Conservation (phyloP, 2,888 invertebrate species). For the Dioctria rufipes region DNA sequence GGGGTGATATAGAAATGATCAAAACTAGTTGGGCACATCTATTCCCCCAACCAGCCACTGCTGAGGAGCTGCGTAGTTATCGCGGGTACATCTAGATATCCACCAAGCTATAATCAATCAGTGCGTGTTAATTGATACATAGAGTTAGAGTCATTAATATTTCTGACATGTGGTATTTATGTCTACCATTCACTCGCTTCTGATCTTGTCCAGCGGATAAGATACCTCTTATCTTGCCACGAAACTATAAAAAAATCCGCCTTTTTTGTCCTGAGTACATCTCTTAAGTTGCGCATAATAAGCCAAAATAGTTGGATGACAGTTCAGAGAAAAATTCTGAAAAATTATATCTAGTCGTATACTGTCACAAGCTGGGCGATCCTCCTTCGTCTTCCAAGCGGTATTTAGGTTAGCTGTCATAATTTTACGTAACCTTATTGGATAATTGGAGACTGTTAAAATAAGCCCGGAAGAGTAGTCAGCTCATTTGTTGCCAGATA, state of each 20-base stretch:
- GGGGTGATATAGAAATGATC: slow-evolving; percentile 20
- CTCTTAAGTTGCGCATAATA: slow-evolving; percentile 25
- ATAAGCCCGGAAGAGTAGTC: slow-evolving; percentile 45
- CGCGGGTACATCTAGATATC: slow-evolving; percentile 30
- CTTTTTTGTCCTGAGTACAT: not conserved
- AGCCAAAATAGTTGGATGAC: slow-evolving; percentile 48
- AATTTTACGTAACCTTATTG: slow-evolving; percentile 51
- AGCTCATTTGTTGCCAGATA: slow-evolving; percentile 50
- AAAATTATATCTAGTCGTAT: slow-evolving; percentile 39
- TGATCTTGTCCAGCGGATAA: slow-evolving; percentile 32
- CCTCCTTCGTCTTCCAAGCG: slow-evolving; percentile 19
- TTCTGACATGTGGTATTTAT: slow-evolving; percentile 52
- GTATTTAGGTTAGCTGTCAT: slow-evolving; percentile 50
- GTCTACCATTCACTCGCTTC: slow-evolving; percentile 35
- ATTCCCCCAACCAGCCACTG: not conserved
- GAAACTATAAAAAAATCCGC: not conserved
- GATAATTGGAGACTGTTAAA: slow-evolving; percentile 52
- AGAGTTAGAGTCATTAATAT: slow-evolving; percentile 46
- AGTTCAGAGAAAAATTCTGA: slow-evolving; percentile 53
- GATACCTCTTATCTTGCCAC: not conserved
- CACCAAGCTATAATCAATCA: slow-evolving; percentile 51
- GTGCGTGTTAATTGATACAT: slow-evolving; percentile 54
- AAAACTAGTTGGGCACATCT: slow-evolving; percentile 12
- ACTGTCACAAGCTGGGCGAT: slow-evolving; percentile 40
- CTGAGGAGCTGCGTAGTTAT: slow-evolving; percentile 1